These are phyloP conservation scores for Mayetiola destructor DNA, from an alignment of 2,888 invertebrate genomes.

Conservation along the genomic window DNA sequence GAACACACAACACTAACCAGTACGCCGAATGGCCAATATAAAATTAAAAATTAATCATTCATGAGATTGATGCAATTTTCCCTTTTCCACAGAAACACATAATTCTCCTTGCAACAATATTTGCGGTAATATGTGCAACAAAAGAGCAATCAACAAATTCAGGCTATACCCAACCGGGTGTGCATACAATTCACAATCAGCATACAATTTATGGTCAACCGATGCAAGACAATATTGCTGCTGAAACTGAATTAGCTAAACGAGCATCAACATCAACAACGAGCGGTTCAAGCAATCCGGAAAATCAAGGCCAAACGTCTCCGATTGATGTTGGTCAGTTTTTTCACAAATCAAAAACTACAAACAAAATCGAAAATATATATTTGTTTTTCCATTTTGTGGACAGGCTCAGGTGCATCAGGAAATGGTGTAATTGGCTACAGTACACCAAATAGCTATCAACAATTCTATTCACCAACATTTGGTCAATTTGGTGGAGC, in stretches of 20 bases:
- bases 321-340: constrained; percentile 1
- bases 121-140: background rate
- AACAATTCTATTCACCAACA: background rate
- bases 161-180: background rate
- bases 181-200: background rate
- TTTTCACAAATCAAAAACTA: too few species aligned
- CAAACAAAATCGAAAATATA: too few species aligned
- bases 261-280: background rate
- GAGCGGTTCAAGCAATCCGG: background rate
- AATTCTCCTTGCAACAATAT: background rate
- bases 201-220: constrained; percentile 3
- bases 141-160: constrained; percentile 1
- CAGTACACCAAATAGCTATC: constrained; percentile 1
- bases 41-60: too few species aligned
- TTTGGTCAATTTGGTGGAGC: background rate
- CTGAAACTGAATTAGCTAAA: constrained; percentile 3
- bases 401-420: background rate
- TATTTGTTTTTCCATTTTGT: background rate
- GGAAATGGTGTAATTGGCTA: background rate
- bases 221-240: constrained; percentile 4
- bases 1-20: too few species aligned
- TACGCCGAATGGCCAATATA: too few species aligned
- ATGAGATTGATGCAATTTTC: too few species aligned
- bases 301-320: constrained; percentile 2
- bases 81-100: constrained; percentile 2